Conservation (phyloP, 2,797 vertebrate genomes). For the Aldrovandia affinis region DNA sequence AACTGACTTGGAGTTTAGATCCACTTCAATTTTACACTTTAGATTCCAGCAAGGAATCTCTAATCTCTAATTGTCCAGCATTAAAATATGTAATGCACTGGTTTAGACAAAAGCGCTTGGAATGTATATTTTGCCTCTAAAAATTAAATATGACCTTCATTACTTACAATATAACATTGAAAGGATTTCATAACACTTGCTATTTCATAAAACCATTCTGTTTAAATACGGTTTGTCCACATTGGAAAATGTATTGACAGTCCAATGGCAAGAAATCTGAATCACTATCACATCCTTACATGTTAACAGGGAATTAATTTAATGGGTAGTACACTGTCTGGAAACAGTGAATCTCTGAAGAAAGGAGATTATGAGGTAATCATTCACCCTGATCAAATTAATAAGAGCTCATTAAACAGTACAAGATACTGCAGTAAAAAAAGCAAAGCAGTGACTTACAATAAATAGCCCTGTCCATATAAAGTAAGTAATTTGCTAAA, state of each 20-base stretch:
- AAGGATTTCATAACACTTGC: neutral
- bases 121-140: slow-evolving; percentile 1
- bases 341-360: slow-evolving; percentile 59
- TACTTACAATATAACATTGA: neutral
- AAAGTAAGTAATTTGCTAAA: slow-evolving; percentile 46
- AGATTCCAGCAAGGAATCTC: neutral
- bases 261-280: neutral
- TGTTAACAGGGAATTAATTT: slow-evolving; percentile 56
- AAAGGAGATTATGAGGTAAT: slow-evolving; percentile 74
- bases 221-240: neutral
- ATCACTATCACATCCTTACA: neutral
- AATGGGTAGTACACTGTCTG: slow-evolving; percentile 49
- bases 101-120: neutral
- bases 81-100: neutral
- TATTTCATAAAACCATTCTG: neutral
- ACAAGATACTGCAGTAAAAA: slow-evolving; percentile 57
- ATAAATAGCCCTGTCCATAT: slow-evolving; percentile 57
- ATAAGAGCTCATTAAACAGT: slow-evolving; percentile 74
- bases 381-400: slow-evolving; percentile 78
- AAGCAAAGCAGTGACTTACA: slow-evolving; percentile 55
- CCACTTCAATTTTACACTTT: neutral
- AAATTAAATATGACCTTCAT: neutral
- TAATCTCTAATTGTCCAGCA: slow-evolving; percentile 2
- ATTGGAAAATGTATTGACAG: neutral
- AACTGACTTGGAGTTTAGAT: neutral